These are phyloP conservation scores for Eulemur mongoz DNA, from an alignment of 2,797 vertebrate species.

Conservation along the genomic window DNA sequence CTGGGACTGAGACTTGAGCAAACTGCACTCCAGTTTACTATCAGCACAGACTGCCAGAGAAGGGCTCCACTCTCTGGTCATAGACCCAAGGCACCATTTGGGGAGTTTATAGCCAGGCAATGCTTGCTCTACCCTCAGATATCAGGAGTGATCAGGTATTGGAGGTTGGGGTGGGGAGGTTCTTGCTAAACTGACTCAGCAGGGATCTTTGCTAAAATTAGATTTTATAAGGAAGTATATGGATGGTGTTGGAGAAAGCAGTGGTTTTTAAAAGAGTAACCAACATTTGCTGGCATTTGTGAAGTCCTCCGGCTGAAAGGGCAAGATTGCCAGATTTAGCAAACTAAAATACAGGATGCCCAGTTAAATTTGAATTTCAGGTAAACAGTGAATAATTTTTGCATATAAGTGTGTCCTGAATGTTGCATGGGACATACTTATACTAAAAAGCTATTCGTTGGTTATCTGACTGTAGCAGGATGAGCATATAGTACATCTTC, in stretches of 20 bases:
- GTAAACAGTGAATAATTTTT: neutral
- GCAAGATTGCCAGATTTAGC: neutral
- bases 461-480: neutral
- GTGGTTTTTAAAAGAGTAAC: neutral
- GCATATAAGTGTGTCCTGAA: neutral
- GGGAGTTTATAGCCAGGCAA: too few relatives aligned
- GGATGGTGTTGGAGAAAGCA: neutral
- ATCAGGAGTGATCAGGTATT: neutral
- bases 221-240: neutral
- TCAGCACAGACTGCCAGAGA: too few relatives aligned
- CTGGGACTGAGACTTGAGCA: too few relatives aligned
- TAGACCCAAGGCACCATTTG: too few relatives aligned
- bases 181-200: neutral
- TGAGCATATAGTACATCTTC: neutral
- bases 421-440: neutral
- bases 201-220: neutral
- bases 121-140: neutral
- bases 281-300: neutral
- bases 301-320: neutral
- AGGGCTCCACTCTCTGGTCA: too few relatives aligned
- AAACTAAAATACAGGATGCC: neutral
- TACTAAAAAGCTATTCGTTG: neutral
- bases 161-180: neutral
- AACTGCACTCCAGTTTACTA: too few relatives aligned
- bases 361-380: slow-evolving; percentile 32